Conservation (phyloP, 2,113 vertebrate genomes). For the Rana temporaria region DNA sequence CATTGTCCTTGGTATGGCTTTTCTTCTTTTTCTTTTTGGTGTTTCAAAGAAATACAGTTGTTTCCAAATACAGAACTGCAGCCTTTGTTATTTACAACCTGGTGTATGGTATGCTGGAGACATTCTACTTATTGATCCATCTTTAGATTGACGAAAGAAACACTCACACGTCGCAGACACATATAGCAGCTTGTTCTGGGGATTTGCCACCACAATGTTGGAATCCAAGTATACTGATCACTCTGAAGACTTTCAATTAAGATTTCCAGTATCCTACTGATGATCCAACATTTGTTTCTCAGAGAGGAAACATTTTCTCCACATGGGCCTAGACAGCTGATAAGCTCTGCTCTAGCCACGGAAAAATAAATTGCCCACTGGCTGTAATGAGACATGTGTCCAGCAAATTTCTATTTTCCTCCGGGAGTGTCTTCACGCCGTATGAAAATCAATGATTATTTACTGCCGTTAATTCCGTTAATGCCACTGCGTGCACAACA, state of each 20-base stretch:
- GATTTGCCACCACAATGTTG: slow-evolving; percentile 46
- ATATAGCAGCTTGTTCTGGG: slow-evolving; percentile 14
- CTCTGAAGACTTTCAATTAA: slow-evolving; percentile 69
- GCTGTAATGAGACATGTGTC: slow-evolving; percentile 74
- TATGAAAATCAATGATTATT: slow-evolving; percentile 68
- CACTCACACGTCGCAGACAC: neutral
- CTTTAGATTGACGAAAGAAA: neutral
- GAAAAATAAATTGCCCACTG: slow-evolving; percentile 78
- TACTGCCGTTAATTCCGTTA: slow-evolving; percentile 73
- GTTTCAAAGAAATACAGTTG: slow-evolving; percentile 22
- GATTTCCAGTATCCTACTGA: slow-evolving; percentile 70
- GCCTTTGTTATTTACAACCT: neutral
- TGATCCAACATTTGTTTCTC: slow-evolving; percentile 71
- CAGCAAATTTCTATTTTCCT: slow-evolving; percentile 70
- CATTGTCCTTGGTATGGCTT: neutral
- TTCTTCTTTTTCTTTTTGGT: neutral
- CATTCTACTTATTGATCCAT: slow-evolving; percentile 32
- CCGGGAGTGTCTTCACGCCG: slow-evolving; percentile 59
- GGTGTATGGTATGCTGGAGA: slow-evolving; percentile 23
- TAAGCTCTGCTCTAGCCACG: slow-evolving; percentile 74
- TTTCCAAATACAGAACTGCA: slow-evolving; percentile 20
- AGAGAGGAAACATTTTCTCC: slow-evolving; percentile 72
- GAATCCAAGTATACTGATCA: slow-evolving; percentile 56
- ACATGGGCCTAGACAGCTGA: slow-evolving; percentile 72
- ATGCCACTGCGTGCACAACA: slow-evolving; percentile 57